Evolutionary conservation across 2,797 vertebrate species (phyloP).

Genomic region (Enteromius unitaeniatus): DNA sequence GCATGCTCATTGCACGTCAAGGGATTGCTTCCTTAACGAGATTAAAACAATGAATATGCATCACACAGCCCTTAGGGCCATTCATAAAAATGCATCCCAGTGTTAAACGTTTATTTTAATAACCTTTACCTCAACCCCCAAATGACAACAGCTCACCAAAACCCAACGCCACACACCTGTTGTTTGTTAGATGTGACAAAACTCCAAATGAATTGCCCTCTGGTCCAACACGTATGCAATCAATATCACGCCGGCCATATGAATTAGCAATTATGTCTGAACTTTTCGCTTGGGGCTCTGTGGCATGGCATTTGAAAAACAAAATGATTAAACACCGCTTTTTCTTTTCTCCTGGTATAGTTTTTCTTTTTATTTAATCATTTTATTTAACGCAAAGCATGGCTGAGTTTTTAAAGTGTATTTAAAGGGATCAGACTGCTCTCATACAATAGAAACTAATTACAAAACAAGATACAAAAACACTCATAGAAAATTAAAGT

Average conservation of each 20-base stretch:
- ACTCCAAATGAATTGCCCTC: slow-evolving; percentile 9
- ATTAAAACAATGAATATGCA: slow-evolving; percentile 61
- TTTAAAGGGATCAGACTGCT: slow-evolving; percentile 3
- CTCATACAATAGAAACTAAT: slow-evolving; percentile 26
- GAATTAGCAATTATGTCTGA: slow-evolving; percentile 51
- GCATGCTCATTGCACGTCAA: slow-evolving; percentile 43
- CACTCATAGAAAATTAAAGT: slow-evolving; percentile 7
- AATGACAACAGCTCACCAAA: slow-evolving; percentile 16
- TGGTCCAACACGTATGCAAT: slow-evolving; percentile 36
- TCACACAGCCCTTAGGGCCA: slow-evolving; percentile 41
- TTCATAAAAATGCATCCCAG: slow-evolving; percentile 57
- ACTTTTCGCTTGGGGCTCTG: slow-evolving; percentile 35
- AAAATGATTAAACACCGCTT: slow-evolving; percentile 50
- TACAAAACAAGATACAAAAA: slow-evolving; percentile 39
- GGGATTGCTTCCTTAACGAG: slow-evolving; percentile 52
- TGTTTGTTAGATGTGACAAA: slow-evolving; percentile 33
- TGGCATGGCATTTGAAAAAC: slow-evolving; percentile 45
- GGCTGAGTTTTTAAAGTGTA: slow-evolving; percentile 40
- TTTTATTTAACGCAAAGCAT: slow-evolving; percentile 50
- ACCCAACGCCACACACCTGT: slow-evolving; percentile 38
- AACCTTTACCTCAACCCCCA: slow-evolving; percentile 41
- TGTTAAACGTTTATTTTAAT: slow-evolving; percentile 59
- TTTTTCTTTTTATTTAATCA: slow-evolving; percentile 41
- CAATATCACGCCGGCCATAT: slow-evolving; percentile 24
- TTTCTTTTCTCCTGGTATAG: slow-evolving; percentile 6